Conservation (phyloP, 1,140 invertebrate species). For the Macrobrachium rosenbergii region DNA sequence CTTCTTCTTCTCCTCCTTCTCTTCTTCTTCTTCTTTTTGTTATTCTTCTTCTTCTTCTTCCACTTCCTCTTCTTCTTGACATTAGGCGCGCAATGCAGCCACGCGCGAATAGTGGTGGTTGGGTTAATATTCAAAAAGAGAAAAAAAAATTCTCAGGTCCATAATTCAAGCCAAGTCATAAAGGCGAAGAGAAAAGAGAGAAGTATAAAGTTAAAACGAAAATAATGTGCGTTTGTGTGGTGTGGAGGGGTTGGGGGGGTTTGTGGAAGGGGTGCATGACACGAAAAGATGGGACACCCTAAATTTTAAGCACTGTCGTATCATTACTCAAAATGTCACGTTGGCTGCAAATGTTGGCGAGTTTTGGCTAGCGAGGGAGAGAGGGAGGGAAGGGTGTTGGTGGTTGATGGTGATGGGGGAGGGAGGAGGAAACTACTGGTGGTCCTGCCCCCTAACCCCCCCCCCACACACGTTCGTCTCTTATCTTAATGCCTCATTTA, state of each 20-base stretch:
- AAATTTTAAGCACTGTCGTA: background rate
- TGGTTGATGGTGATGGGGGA: background rate
- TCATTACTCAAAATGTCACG: background rate
- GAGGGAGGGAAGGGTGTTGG: background rate
- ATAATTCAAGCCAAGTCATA: too few relatives aligned
- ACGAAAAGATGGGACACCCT: too few relatives aligned
- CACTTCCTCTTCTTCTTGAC: background rate
- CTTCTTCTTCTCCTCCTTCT: conserved; percentile 20
- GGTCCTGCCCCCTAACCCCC: background rate
- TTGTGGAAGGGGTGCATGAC: too few relatives aligned
- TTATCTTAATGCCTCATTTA: background rate
- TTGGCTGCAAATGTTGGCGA: background rate
- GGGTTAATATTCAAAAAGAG: background rate
- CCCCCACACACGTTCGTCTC: background rate
- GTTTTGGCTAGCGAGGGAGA: background rate
- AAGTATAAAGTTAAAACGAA: too few relatives aligned
- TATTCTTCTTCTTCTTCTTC: background rate
- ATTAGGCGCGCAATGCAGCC: too few relatives aligned
- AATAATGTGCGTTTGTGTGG: too few relatives aligned
- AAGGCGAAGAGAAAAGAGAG: too few relatives aligned
- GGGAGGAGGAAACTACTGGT: background rate
- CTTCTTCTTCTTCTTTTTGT: background rate
- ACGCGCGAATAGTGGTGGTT: too few relatives aligned
- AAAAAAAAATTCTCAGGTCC: background rate
- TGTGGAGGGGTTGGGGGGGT: too few relatives aligned